phyloP scores from a whole-genome alignment of 2,797 vertebrate species.

The Atherinosoma microstoma region DNA sequence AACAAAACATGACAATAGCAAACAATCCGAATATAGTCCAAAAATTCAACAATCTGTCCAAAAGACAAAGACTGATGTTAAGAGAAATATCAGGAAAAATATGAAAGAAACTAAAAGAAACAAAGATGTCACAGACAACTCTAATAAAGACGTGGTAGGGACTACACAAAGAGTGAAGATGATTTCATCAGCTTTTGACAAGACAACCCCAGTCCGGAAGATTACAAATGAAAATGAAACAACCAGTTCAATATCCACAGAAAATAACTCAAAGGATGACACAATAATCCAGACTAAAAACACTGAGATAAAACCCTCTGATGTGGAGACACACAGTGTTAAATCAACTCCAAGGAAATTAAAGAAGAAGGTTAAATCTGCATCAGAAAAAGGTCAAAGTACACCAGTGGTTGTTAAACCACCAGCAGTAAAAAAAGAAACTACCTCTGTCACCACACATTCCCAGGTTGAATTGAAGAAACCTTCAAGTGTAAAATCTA shows the following conservation, averaged over 20 bases:
- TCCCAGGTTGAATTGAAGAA: conserved; percentile 18
- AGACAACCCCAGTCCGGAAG: conserved; percentile 27
- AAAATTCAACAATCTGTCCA: conserved; percentile 16
- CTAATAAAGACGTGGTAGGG: conserved; percentile 22
- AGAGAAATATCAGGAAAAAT: conserved; percentile 19
- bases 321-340: conserved; percentile 6
- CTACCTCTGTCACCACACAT: background rate
- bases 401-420: conserved; percentile 27
- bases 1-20: conserved; percentile 12
- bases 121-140: background rate
- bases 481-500: conserved; percentile 20
- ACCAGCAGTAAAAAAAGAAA: conserved; percentile 8
- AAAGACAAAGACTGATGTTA: conserved; percentile 26
- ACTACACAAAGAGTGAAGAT: conserved; percentile 19
- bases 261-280: conserved; percentile 24
- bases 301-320: conserved; percentile 24
- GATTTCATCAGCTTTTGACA: conserved; percentile 22
- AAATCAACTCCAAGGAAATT: conserved; percentile 35
- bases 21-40: background rate
- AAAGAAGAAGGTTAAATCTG: conserved; percentile 27
- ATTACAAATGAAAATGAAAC: conserved; percentile 25
- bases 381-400: conserved; percentile 27
- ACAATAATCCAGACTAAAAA: conserved; percentile 18
- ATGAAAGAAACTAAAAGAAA: conserved; percentile 14
- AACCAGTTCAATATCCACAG: background rate